A percentile compares a stretch with the other conserved stretches of the same genome.
phyloP scores from a whole-genome alignment of 2,797 vertebrate genomes.

The Pipistrellus kuhlii region DNA sequence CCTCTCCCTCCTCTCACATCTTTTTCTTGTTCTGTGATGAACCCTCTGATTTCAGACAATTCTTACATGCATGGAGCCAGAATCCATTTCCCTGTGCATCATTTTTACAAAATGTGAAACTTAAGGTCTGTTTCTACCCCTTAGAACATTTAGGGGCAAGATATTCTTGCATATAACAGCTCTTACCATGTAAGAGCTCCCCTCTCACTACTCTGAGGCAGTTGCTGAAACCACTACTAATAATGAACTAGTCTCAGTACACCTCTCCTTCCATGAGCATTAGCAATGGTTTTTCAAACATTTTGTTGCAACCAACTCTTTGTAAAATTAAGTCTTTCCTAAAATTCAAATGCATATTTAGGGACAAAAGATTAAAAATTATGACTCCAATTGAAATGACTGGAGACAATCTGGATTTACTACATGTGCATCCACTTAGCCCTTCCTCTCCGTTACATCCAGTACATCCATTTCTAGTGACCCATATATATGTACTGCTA shows the following conservation, averaged over 20 bases:
- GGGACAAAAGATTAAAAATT: neutral
- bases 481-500: too few species aligned
- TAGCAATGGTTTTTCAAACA: neutral
- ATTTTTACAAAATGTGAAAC: neutral
- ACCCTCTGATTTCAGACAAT: neutral
- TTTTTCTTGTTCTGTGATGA: neutral
- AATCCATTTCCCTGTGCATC: neutral
- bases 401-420: neutral
- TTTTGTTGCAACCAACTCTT: neutral
- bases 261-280: neutral
- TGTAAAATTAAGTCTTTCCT: neutral
- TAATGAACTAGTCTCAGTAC: neutral
- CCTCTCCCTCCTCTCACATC: neutral
- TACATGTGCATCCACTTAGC: neutral
- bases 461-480: too few species aligned
- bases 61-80: neutral
- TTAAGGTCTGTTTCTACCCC: neutral
- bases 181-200: neutral
- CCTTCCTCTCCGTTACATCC: neutral
- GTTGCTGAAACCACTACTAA: neutral
- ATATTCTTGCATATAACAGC: neutral
- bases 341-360: neutral
- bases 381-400: neutral
- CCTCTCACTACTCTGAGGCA: neutral
- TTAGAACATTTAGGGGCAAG: neutral